Percentiles rank a stretch among this genome's conserved stretches.
Conservation (phyloP, 2,113 vertebrate genomes). For the Erythrolamprus reginae region DNA sequence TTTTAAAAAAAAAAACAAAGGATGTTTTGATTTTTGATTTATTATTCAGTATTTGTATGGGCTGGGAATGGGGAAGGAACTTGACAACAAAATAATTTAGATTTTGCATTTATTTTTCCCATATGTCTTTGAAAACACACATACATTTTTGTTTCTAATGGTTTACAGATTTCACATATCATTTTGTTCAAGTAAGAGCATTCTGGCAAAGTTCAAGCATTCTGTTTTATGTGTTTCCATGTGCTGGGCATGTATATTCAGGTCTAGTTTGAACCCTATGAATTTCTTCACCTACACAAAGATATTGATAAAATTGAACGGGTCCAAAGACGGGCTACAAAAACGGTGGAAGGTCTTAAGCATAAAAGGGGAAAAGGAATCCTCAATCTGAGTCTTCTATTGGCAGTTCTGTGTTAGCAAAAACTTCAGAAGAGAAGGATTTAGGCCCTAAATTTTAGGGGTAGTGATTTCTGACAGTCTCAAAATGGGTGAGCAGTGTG, state of each 20-base stretch:
- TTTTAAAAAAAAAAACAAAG: constrained; percentile 21
- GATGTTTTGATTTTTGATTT: constrained; percentile 18
- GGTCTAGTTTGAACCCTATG: neutral
- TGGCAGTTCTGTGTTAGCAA: no score
- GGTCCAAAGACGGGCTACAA: no score
- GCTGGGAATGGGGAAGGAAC: neutral
- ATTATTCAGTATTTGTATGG: accelerated
- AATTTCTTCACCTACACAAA: neutral
- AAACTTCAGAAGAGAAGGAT: no score
- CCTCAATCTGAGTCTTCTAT: no score
- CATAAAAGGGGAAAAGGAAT: no score
- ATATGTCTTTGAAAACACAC: neutral
- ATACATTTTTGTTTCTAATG: neutral
- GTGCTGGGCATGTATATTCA: neutral
- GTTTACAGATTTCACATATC: neutral
- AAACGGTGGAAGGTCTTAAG: no score
- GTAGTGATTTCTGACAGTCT: no score
- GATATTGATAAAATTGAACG: no score
- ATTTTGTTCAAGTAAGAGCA: neutral
- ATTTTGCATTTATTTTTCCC: neutral
- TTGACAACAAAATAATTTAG: neutral
- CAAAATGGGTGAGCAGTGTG: no score
- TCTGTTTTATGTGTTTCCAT: neutral
- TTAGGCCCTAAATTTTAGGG: no score
- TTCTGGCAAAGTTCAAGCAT: neutral